Percentiles rank a stretch among this genome's conserved stretches.
Evolutionary conservation across 2,113 vertebrate genomes (phyloP).

Genomic region (Trematomus loennbergii): DNA sequence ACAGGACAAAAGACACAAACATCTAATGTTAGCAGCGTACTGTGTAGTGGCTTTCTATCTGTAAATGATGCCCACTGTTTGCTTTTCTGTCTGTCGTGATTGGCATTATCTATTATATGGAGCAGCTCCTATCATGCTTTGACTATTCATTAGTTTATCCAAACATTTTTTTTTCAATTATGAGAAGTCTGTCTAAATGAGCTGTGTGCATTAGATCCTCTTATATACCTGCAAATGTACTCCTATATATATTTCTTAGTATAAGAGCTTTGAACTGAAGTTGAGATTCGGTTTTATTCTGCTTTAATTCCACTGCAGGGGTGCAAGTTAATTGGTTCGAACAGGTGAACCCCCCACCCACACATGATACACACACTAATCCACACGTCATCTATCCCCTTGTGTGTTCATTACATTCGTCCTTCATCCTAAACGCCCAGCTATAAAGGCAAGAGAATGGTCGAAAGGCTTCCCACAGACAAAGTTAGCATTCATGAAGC

Average conservation of each 20-base stretch:
- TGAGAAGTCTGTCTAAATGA: background rate
- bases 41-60: too few relatives aligned
- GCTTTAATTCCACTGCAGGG: slow-evolving; percentile 31
- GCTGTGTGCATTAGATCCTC: background rate
- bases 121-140: background rate
- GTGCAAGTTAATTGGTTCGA: slow-evolving; percentile 29
- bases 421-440: background rate
- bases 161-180: background rate
- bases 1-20: background rate
- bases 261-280: background rate
- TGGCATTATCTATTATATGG: too few relatives aligned
- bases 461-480: slow-evolving; percentile 9
- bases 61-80: too few relatives aligned
- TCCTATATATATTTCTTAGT: background rate
- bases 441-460: slow-evolving; percentile 9
- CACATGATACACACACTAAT: background rate
- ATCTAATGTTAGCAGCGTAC: background rate
- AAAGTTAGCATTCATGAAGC: slow-evolving; percentile 28
- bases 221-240: background rate
- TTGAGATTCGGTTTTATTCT: slow-evolving; percentile 22
- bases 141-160: slow-evolving; percentile 2
- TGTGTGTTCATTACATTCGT: background rate
- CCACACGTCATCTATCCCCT: background rate
- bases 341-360: background rate
- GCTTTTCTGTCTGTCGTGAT: background rate